These are phyloP conservation scores for Drosophila formosana DNA, from an alignment of 2,888 invertebrate genomes.

Conservation along the genomic window DNA sequence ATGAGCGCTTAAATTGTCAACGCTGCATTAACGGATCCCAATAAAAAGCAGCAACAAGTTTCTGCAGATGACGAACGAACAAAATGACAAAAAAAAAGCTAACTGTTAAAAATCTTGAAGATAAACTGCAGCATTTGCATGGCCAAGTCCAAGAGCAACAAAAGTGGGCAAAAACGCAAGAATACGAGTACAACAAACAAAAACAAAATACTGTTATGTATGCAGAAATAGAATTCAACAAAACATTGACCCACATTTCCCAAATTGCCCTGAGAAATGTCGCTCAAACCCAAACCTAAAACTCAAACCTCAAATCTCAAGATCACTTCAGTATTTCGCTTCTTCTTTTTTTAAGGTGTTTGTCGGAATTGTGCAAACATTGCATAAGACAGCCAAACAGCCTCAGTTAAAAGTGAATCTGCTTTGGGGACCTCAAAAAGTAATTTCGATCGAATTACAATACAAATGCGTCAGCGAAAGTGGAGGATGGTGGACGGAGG, in stretches of 20 bases:
- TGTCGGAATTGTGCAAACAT: slow-evolving; percentile 61
- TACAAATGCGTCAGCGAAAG: slow-evolving; percentile 55
- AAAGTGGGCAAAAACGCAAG: slow-evolving; percentile 53
- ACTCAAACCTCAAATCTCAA: slow-evolving; percentile 35
- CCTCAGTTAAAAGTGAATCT: slow-evolving; percentile 67
- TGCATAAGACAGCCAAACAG: slow-evolving; percentile 59
- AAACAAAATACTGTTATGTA: slow-evolving; percentile 61
- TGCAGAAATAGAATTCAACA: slow-evolving; percentile 54
- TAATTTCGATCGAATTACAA: slow-evolving; percentile 71
- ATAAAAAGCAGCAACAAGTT: slow-evolving; percentile 38
- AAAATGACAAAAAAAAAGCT: slow-evolving; percentile 20
- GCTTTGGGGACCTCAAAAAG: slow-evolving; percentile 19
- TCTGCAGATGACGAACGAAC: slow-evolving; percentile 28
- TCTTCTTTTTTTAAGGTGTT: slow-evolving; percentile 14
- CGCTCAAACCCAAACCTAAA: slow-evolving; percentile 9
- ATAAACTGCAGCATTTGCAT: slow-evolving; percentile 63
- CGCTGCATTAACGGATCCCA: slow-evolving; percentile 45
- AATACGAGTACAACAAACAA: slow-evolving; percentile 1
- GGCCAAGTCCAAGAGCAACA: slow-evolving; percentile 81
- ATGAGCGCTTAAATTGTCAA: slow-evolving; percentile 42
- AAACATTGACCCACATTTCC: slow-evolving; percentile 71
- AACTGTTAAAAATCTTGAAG: slow-evolving; percentile 25
- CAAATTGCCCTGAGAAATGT: slow-evolving; percentile 41
- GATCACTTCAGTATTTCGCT: slow-evolving; percentile 38
- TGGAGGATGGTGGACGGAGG: slow-evolving; percentile 13